These are phyloP conservation scores for Anthopleura sola DNA, from an alignment of 64 coral and sea anemone genomes.

Conservation along the genomic window DNA sequence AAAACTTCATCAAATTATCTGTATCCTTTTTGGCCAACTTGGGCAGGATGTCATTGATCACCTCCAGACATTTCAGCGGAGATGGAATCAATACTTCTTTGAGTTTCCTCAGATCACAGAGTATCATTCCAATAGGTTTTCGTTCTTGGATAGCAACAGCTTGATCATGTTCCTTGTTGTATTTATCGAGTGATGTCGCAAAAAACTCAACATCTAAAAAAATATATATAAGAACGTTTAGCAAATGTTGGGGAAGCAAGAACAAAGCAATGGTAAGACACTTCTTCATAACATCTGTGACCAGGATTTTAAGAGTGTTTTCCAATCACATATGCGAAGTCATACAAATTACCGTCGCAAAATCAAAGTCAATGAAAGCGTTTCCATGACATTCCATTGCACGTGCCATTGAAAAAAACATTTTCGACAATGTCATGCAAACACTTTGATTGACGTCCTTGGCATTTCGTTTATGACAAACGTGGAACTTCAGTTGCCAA, in stretches of 20 bases:
- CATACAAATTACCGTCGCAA: too few species aligned
- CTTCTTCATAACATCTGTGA: too few species aligned
- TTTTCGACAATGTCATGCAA: too few species aligned
- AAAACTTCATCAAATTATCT: slow-evolving; percentile 87
- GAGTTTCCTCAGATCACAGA: slow-evolving; percentile 80
- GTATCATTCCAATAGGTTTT: slow-evolving; percentile 91
- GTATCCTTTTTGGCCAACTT: slow-evolving; percentile 88
- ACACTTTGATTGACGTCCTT: too few species aligned
- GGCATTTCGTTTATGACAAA: too few species aligned
- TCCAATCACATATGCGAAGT: too few species aligned
- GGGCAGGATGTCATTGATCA: slow-evolving; percentile 96
- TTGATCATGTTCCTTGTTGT: slow-evolving; percentile 81
- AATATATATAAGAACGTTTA: neutral
- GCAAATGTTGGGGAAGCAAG: neutral
- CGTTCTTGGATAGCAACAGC: slow-evolving; percentile 70
- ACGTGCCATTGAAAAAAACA: too few species aligned
- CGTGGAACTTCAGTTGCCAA: too few species aligned
- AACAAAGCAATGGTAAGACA: too few species aligned
- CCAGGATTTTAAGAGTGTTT: too few species aligned
- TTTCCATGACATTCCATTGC: too few species aligned
- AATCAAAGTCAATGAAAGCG: too few species aligned
- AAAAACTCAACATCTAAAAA: slow-evolving; percentile 81
- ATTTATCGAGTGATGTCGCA: slow-evolving; percentile 81
- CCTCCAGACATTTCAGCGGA: slow-evolving; percentile 90
- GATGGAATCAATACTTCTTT: slow-evolving; percentile 99